Evolutionary conservation across 2,113 vertebrate species (phyloP).

Genomic region (Sterna hirundo): DNA sequence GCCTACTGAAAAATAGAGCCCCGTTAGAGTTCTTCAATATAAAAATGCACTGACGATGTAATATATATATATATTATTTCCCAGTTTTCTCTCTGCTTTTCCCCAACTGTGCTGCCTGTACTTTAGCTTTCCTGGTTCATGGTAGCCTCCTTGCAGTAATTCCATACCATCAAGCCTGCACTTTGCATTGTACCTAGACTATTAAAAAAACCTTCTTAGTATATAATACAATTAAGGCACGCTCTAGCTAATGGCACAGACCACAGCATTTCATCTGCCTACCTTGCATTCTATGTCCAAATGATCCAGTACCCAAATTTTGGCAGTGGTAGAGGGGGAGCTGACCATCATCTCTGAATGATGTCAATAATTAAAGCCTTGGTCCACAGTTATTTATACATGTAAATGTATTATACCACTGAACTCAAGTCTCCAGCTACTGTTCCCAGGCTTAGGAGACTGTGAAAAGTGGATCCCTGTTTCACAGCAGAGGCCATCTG

Average conservation of each 20-base stretch:
- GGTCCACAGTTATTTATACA: not conserved
- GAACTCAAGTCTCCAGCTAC: not conserved
- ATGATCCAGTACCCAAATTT: not conserved
- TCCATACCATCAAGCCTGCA: not conserved
- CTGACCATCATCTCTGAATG: not conserved
- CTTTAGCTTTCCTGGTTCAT: conserved; percentile 22
- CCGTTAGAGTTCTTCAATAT: conserved; percentile 38
- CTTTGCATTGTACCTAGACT: not conserved
- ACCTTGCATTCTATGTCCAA: not conserved
- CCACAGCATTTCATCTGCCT: not conserved
- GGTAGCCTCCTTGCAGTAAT: not conserved
- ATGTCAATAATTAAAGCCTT: not conserved
- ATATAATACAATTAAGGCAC: not conserved
- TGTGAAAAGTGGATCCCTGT: not conserved
- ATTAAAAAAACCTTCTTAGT: not conserved
- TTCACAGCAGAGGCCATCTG: not conserved
- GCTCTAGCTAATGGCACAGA: conserved; percentile 5
- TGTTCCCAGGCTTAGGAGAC: not conserved
- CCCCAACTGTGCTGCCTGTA: conserved; percentile 15
- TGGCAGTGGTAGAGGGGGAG: not conserved
- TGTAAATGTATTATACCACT: not conserved
- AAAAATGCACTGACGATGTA: conserved; percentile 68
- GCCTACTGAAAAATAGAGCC: not conserved
- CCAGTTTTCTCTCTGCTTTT: conserved; percentile 50
- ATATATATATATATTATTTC: conserved; percentile 56